Evolutionary conservation across 2,113 vertebrate species (phyloP), one percentile per base, ranked within the genome.

Genomic region (Ursus arctos): DNA sequence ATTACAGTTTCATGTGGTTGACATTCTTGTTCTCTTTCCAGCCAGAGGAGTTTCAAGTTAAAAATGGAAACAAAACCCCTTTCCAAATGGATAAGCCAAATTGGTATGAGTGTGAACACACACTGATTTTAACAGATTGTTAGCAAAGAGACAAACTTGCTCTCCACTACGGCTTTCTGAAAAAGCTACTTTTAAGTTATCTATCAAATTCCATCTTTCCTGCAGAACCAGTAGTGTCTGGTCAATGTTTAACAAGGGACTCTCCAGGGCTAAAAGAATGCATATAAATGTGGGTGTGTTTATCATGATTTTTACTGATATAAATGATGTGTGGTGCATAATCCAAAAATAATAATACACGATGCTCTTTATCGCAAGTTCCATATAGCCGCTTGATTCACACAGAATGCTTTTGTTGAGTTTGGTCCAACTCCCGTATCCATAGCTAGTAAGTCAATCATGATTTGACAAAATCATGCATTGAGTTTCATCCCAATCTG

Each of bases 161-260:
- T 88, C 14, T 95, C 18, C 40, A 43, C 65, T 19, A 51, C 59
- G 59, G 80, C 31, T 91, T 92, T 65, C 90, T 65, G 61, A 16
- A 63, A 65, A 79, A 89, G 21, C 7, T 40, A 31, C 21, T 80
- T 59, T 89, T 76, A 88, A 67, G 49, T 74, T 57, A 63, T 24
- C 47, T 81, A 22, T 14, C 77, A n/a, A 83, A 71, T 85, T 88
- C 86, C 55, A 88, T 33, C n/a, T 94, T 98, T 94, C 36, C 6
- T 15, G 47, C 33, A 77, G 53, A 94, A 53, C 26, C 28, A 77
- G 31, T 61, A 43, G 12, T 83, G 40, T 72, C 80, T 67, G 76
- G 69, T 72, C 53, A 93, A 1, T 57, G 28, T 67, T 49, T 84
- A 97, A 69, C n/a, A 91, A 81, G 40, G 22, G 22, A 57, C 28